Conservation (phyloP, 2,113 vertebrate species). For the Sprattus sprattus region DNA sequence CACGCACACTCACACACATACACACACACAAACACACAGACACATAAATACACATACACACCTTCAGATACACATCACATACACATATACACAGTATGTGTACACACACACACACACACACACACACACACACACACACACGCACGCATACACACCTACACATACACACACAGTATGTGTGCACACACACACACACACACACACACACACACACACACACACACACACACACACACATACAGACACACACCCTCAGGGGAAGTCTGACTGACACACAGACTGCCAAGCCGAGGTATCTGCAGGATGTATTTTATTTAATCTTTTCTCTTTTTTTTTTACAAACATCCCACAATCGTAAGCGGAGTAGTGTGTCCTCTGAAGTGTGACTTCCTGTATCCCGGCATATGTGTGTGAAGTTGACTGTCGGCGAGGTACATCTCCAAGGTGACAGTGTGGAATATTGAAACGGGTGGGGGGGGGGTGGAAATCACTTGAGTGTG, state of each 20-base stretch:
- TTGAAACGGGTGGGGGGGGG: neutral
- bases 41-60: neutral
- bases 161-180: too few relatives aligned
- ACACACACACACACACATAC: neutral
- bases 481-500: neutral
- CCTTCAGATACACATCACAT: neutral
- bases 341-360: neutral
- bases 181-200: neutral
- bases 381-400: neutral
- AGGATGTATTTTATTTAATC: neutral
- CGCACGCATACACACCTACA: neutral
- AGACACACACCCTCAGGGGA: neutral
- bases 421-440: neutral
- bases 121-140: neutral
- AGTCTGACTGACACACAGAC: neutral
- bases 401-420: neutral
- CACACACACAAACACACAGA: neutral
- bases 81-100: neutral
- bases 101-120: neutral
- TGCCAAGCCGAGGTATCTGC: neutral
- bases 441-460: neutral
- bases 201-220: neutral
- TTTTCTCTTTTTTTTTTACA: neutral
- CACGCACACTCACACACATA: neutral
- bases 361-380: neutral